Evolutionary conservation across 2,888 invertebrate genomes (phyloP), one percentile per base, ranked within the genome.

Genomic region (Diaperis boleti): DNA sequence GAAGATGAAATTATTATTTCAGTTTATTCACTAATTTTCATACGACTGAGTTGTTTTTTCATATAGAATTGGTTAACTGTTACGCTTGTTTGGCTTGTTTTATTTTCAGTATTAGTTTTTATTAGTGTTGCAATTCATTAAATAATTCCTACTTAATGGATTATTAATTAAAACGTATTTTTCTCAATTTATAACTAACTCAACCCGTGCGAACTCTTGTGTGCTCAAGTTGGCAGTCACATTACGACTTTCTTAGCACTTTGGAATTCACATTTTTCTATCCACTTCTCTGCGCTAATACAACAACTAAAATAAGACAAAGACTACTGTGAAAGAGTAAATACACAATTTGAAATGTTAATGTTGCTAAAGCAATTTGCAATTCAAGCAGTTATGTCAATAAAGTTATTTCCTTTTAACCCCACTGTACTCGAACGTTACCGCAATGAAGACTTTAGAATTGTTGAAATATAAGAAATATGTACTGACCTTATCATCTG

Each of bases 401-500:
- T 47, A 47, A 47, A 47, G 1, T 10, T 29, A n/a, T 44, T 44
- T 39, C 14, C 15, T 17, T 39, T 39, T 26, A 26, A 26, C 26
- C n/a, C 26, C 26, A 5, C 26, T 26, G 6, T 8, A 26, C 14
- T 35, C 5, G 5, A 35, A 35, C n/a, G 14, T n/a, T 5, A 13
- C 5, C 11, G 35, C 35, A 35, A 35, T 10, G 11, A 35, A 8
- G 2, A 8, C 1, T 10, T 35, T n/a, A 11, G 2, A 26, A 26
- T 26, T 26, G 6, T 26, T 5, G n/a, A 26, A 42, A 42, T 41
- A 3, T 3, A 26, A 44, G 29, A 22, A 29, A 20, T 5, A n/a
- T n/a, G 13, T 31, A 54, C 59, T 10, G 18, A 59, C 59, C 64
- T 37, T 33, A 31, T 64, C 35, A 59, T 64, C 59, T 59, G 22